Conservation (phyloP, 2,888 invertebrate genomes). For the Ormia ochracea region DNA sequence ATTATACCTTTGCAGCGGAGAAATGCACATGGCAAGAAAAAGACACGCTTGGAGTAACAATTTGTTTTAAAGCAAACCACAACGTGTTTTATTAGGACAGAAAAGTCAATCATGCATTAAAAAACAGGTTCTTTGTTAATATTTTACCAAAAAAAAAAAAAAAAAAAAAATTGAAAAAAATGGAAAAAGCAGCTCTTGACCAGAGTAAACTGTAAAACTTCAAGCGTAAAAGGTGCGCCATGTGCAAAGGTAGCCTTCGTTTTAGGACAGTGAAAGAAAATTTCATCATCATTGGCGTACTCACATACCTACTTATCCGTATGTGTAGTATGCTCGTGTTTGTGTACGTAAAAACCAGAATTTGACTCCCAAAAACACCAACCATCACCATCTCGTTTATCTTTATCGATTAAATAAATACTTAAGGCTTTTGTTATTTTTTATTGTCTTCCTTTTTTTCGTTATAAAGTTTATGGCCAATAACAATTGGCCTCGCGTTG, state of each 20-base stretch:
- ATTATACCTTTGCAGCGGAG: conserved; percentile 8
- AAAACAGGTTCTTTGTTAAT: conserved; percentile 39
- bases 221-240: conserved; percentile 41
- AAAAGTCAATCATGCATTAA: neutral
- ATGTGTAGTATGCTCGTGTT: neutral
- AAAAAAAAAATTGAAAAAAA: too few species aligned
- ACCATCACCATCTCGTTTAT: conserved; percentile 7
- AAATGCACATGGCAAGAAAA: conserved; percentile 20
- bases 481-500: conserved; percentile 21
- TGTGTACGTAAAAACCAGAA: conserved; percentile 24
- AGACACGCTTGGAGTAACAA: conserved; percentile 40
- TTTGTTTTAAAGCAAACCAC: conserved; percentile 36
- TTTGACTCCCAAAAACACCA: neutral
- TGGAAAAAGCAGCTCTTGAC: conserved; percentile 30
- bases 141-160: neutral
- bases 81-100: neutral
- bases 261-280: conserved; percentile 53
- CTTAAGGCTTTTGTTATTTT: conserved; percentile 14
- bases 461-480: conserved; percentile 47
- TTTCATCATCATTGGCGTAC: conserved; percentile 40
- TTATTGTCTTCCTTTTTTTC: too few species aligned
- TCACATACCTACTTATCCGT: neutral
- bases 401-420: conserved; percentile 29
- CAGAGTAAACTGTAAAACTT: conserved; percentile 33
- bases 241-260: conserved; percentile 28